phyloP scores from a whole-genome alignment of 1,140 invertebrate genomes.

The Anadara kagoshimensis region DNA sequence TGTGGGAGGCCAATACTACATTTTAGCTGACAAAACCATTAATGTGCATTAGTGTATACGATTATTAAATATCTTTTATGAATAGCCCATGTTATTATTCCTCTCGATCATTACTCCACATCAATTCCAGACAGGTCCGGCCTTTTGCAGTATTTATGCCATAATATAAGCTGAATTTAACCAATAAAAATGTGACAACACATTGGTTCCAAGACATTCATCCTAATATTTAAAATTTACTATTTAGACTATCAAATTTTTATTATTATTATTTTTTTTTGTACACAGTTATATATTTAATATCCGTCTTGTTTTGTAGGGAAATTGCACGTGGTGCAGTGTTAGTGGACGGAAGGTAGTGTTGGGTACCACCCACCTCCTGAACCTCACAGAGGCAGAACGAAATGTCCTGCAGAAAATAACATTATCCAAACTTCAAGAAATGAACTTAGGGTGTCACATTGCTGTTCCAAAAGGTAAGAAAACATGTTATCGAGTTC shows the following conservation, averaged over 20 bases:
- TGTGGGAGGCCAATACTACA: too few species aligned
- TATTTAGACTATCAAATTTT: not conserved
- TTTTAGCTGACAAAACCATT: too few species aligned
- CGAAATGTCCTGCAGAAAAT: conserved; percentile 86
- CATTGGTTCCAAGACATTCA: not conserved
- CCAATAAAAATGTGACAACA: not conserved
- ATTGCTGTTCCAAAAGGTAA: conserved; percentile 83
- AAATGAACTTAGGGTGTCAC: conserved; percentile 87
- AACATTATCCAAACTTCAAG: conserved; percentile 89
- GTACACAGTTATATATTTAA: not conserved
- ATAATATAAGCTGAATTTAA: too few species aligned
- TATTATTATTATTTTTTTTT: not conserved
- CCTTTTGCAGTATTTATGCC: too few species aligned
- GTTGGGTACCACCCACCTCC: conserved; percentile 81
- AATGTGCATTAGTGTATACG: too few species aligned
- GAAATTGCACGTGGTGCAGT: conserved; percentile 88
- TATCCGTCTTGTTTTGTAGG: conserved; percentile 77
- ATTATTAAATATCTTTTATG: too few species aligned
- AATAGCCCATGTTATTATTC: too few species aligned
- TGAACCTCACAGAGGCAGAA: conserved; percentile 87
- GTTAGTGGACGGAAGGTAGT: conserved; percentile 84
- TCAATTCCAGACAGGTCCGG: too few species aligned
- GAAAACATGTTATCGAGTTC: conserved; percentile 7
- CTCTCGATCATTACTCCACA: too few species aligned
- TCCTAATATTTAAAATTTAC: not conserved